These are phyloP conservation scores for Misgurnus mizolepis DNA, from an alignment of 2,113 vertebrate species.

Conservation along the genomic window DNA sequence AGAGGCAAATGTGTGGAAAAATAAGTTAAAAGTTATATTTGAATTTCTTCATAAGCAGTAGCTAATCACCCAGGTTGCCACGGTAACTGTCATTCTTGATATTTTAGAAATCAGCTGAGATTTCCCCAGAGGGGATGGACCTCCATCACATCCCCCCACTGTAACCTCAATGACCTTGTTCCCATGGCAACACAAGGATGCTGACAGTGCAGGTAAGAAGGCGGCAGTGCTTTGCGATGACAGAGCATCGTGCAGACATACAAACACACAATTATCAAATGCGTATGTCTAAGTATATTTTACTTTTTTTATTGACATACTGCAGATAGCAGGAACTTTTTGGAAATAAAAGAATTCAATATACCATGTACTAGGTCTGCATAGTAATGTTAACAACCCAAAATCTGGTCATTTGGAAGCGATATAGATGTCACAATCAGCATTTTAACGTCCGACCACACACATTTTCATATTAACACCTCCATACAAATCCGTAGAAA, in stretches of 20 bases:
- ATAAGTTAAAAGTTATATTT: not conserved
- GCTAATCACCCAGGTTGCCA: conserved; percentile 13
- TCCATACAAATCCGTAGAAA: too few relatives aligned
- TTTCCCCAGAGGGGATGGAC: conserved; percentile 14
- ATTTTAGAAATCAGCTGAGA: conserved; percentile 13
- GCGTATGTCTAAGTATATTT: not conserved
- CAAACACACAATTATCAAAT: not conserved
- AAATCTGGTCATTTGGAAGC: too few relatives aligned
- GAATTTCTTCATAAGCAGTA: not conserved
- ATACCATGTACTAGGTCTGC: too few relatives aligned
- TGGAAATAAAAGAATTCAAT: not conserved
- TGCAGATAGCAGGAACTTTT: too few relatives aligned
- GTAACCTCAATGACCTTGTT: conserved; percentile 33
- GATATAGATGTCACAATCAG: too few relatives aligned
- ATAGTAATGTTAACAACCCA: too few relatives aligned
- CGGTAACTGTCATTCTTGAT: conserved; percentile 24
- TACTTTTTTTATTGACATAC: not conserved
- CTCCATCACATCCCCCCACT: not conserved
- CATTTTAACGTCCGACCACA: too few relatives aligned
- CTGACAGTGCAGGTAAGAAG: conserved; percentile 29
- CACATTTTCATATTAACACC: too few relatives aligned
- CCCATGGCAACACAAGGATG: conserved; percentile 26
- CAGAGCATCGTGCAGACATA: not conserved
- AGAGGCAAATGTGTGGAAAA: not conserved
- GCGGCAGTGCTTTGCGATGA: conserved; percentile 29